Evolutionary conservation across 92 coral and sea anemone genomes (phyloP), one percentile per base, ranked within the genome.

Genomic region (Hydrozoanthus gracilis): DNA sequence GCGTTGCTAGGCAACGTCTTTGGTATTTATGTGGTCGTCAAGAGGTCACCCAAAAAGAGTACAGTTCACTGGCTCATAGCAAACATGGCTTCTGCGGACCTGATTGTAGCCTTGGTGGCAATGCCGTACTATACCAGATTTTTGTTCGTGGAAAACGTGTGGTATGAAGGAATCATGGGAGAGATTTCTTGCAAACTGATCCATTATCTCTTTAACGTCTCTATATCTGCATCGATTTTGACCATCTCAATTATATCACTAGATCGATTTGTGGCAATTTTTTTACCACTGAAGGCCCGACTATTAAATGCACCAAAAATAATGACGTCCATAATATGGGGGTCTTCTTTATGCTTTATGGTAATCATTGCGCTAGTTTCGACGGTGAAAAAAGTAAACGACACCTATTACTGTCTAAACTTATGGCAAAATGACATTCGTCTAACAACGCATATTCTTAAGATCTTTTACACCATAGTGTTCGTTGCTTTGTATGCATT

Each of bases 1-100:
- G 93, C 95, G 14, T 82, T 94, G 2, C 73, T 94, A 60, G 95
- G 97, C 62, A 94, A 94, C 82, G 45, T 91, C 0, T 56, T 92
- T 58, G 97, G 92, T 9, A 82, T 94, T 72, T 92, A 89, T 62
- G 89, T 92, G 4, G 95, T 94, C 10, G 82, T 88, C 60, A 45
- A 82, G 77, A 87, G 87, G 14, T 65, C 90, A 9, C 71, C 83
- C 20, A 77, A 89, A 13, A 86, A 82, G 51, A 88, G 83, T 35
- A 77, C 80, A 1, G 87, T 91, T 7, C 87, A 92, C 78, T 76
- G 79, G 13, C 60, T 94, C 55, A 87, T 94, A n/a, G 92, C 91
- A 35, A 94, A 93, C 71, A 77, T 93, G 91, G 92, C 94, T 10
- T 55, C 84, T 12, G 93, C 96, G 1, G 94, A 93, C 73, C 20